Evolutionary conservation across 2,113 vertebrate genomes (phyloP).

Genomic region (Callocephalon fimbriatum): DNA sequence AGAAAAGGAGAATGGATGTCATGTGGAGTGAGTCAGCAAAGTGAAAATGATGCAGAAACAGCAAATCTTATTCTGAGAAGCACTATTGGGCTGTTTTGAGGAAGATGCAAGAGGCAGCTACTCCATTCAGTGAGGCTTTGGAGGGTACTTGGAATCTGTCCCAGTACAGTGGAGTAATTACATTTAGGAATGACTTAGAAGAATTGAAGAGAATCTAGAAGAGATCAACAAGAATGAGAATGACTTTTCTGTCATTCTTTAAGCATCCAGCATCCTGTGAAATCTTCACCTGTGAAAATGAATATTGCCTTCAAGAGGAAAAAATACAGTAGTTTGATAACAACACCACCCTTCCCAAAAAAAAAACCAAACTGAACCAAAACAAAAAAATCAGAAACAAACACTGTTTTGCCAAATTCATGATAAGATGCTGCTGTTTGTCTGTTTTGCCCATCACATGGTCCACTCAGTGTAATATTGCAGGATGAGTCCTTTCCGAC

Average conservation of each 20-base stretch:
- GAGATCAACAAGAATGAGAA: not conserved
- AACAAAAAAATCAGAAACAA: not conserved
- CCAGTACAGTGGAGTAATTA: not conserved
- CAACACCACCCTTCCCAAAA: not conserved
- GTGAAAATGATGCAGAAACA: not conserved
- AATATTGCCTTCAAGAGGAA: not conserved
- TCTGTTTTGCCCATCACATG: not conserved
- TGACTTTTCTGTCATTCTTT: not conserved
- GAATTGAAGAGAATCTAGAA: not conserved
- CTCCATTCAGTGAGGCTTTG: fast-evolving
- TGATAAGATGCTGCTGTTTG: not conserved
- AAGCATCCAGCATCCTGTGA: not conserved
- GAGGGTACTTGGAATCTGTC: not conserved
- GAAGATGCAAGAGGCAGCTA: not conserved
- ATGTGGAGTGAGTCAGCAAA: not conserved
- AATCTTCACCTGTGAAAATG: not conserved
- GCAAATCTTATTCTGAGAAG: not conserved
- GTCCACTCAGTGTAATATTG: not conserved
- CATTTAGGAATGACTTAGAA: not conserved
- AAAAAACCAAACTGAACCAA: not conserved
- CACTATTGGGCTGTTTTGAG: not conserved
- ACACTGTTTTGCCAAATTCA: not conserved
- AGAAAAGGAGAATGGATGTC: not conserved
- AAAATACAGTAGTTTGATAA: not conserved
- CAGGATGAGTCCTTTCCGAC: not conserved